Conservation (phyloP, 2,113 vertebrate species). For the Cebidichthys violaceus region DNA sequence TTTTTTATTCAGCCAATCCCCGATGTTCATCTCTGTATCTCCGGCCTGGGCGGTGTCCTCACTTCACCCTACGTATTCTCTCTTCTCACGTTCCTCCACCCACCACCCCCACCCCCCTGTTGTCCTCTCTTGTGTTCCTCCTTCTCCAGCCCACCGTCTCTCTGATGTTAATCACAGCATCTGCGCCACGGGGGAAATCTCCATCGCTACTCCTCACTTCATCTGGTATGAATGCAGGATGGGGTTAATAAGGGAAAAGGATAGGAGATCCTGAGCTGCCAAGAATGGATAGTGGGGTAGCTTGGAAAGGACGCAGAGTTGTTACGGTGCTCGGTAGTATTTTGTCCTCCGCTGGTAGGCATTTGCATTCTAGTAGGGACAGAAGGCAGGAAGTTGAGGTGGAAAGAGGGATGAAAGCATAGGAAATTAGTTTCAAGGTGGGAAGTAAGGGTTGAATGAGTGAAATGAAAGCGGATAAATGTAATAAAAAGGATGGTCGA, state of each 20-base stretch:
- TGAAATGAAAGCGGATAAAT: not conserved
- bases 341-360: not conserved
- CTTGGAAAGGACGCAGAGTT: slow-evolving; percentile 22
- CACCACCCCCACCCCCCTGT: not conserved
- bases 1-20: not conserved
- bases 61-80: slow-evolving; percentile 12
- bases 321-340: not conserved
- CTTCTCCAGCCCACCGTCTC: slow-evolving; percentile 42
- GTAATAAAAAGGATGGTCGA: slow-evolving; percentile 13
- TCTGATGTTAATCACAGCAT: slow-evolving; percentile 70
- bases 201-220: slow-evolving; percentile 68
- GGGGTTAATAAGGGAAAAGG: slow-evolving; percentile 34
- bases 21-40: not conserved
- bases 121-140: slow-evolving; percentile 29
- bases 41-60: not conserved
- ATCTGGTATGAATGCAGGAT: slow-evolving; percentile 72
- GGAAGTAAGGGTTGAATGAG: slow-evolving; percentile 1
- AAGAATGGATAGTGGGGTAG: slow-evolving; percentile 41
- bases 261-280: slow-evolving; percentile 50
- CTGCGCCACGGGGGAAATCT: slow-evolving; percentile 71
- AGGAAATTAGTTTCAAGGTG: slow-evolving; percentile 13
- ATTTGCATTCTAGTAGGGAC: not conserved
- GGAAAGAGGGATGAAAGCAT: not conserved
- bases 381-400: not conserved
- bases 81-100: not conserved